Evolutionary conservation across 2,797 vertebrate species (phyloP), one percentile per base, ranked within the genome.

Genomic region (Graptemys geographica): DNA sequence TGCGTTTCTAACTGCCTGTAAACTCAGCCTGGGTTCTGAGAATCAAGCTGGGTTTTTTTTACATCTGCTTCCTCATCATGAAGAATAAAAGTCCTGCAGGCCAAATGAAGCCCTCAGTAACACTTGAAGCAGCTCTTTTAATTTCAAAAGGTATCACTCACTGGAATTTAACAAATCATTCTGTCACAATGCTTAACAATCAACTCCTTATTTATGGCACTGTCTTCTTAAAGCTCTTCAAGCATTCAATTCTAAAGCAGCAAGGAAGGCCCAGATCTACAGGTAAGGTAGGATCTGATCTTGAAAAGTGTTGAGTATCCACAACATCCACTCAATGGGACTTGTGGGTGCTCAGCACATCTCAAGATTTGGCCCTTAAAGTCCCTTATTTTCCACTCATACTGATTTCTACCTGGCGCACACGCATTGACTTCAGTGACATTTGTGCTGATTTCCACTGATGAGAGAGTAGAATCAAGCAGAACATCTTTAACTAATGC

Each of bases 231-330:
- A 86, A 37, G 0, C 0, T 80, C 62, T 81, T 44, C 44, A 82
- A 9, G 7, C 4, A 28, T 79, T 89, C 56, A 69, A 11, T 83
- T 80, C 10, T 80, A 89, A n/a, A 5, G 52, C 3, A 3, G 6
- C 49, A 91, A 91, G 0, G 0, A 6, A 65, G 16, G 10, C 59
- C 92, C 79, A 81, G 9, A 53, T 21, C 4, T 65, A 83, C 81
- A 86, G 7, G 10, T 90, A 33, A 28, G 37, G 1, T 25, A 84
- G 44, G 2, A 81, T 4, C 5, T 53, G 53, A n/a, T 23, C 15
- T 3, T 41, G 37, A 87, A 80, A 44, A 49, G 2, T 0, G 31
- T 31, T 11, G 6, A 33, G 0, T 37, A 21, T 37, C 8, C 5
- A 4, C 18, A 37, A 28, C 3, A 80, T 21, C 9, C 25, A 69